Conservation (phyloP, 2,113 vertebrate genomes). For the Mormyrus lacerda region DNA sequence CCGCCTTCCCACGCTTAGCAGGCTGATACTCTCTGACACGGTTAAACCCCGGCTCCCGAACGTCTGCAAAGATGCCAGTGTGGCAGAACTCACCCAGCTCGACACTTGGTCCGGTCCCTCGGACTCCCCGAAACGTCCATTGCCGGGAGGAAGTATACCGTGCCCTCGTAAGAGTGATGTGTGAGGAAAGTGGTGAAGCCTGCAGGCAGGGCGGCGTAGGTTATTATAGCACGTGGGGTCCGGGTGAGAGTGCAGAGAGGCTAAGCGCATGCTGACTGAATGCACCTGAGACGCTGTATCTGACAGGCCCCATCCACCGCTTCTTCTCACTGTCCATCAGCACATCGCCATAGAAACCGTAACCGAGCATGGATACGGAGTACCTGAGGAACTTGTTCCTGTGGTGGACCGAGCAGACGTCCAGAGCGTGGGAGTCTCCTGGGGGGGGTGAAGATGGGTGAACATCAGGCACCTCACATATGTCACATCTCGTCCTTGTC, state of each 20-base stretch:
- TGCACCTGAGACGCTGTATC: conserved; percentile 88
- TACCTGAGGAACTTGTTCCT: conserved; percentile 71
- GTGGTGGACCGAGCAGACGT: conserved; percentile 80
- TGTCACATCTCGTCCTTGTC: neutral
- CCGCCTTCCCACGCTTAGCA: neutral
- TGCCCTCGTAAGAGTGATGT: conserved; percentile 85
- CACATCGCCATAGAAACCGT: conserved; percentile 91
- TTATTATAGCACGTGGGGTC: neutral
- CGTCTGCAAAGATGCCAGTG: neutral
- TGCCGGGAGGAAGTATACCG: conserved; percentile 76
- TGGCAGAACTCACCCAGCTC: conserved; percentile 63
- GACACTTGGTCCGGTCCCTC: conserved; percentile 73
- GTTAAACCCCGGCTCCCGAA: neutral
- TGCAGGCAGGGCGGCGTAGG: conserved; percentile 38
- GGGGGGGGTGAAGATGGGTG: neutral
- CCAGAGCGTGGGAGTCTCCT: conserved; percentile 88
- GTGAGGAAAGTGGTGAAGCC: conserved; percentile 86
- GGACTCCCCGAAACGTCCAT: conserved; percentile 67
- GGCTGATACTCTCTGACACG: neutral
- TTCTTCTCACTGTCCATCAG: conserved; percentile 85
- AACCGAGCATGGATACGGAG: conserved; percentile 82
- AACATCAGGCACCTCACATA: neutral
- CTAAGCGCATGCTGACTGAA: neutral
- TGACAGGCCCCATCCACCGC: conserved; percentile 81
- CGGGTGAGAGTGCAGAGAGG: neutral